Conservation (phyloP, 2,888 invertebrate species). For the Agrochola litura region DNA sequence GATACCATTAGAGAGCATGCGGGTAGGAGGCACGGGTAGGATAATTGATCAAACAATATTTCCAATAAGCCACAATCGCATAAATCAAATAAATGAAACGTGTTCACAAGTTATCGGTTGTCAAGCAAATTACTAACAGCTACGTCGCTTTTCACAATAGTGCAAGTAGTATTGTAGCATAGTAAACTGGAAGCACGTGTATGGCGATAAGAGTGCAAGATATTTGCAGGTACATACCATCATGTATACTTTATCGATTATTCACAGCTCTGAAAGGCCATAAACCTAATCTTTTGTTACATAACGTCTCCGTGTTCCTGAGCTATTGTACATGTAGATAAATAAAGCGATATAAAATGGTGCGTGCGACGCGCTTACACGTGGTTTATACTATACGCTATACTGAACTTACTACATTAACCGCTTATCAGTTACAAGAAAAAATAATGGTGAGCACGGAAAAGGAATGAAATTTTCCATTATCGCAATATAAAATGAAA, state of each 20-base stretch:
- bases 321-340: slow-evolving; percentile 62
- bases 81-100: slow-evolving; percentile 52
- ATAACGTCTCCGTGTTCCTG: slow-evolving; percentile 67
- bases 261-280: slow-evolving; percentile 76
- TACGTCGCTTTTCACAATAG: slow-evolving; percentile 65
- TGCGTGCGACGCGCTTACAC: slow-evolving; percentile 76
- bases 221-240: slow-evolving; percentile 71
- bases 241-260: slow-evolving; percentile 76
- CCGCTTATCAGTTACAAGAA: slow-evolving; percentile 81
- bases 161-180: slow-evolving; percentile 68
- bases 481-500: slow-evolving; percentile 79
- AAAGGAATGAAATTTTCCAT: slow-evolving; percentile 84
- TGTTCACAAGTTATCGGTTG: slow-evolving; percentile 51
- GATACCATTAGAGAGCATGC: slow-evolving; percentile 48
- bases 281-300: slow-evolving; percentile 78
- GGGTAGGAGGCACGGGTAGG: slow-evolving; percentile 45
- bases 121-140: slow-evolving; percentile 56
- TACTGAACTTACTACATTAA: slow-evolving; percentile 72
- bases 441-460: slow-evolving; percentile 82
- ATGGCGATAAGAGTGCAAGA: slow-evolving; percentile 78
- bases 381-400: slow-evolving; percentile 75
- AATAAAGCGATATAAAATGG: slow-evolving; percentile 67
- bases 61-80: slow-evolving; percentile 43
- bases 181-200: slow-evolving; percentile 83
- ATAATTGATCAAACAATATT: slow-evolving; percentile 56